Evolutionary conservation across 2,888 invertebrate genomes (phyloP), one percentile per base, ranked within the genome.

Genomic region (Phyllotreta cruciferae): DNA sequence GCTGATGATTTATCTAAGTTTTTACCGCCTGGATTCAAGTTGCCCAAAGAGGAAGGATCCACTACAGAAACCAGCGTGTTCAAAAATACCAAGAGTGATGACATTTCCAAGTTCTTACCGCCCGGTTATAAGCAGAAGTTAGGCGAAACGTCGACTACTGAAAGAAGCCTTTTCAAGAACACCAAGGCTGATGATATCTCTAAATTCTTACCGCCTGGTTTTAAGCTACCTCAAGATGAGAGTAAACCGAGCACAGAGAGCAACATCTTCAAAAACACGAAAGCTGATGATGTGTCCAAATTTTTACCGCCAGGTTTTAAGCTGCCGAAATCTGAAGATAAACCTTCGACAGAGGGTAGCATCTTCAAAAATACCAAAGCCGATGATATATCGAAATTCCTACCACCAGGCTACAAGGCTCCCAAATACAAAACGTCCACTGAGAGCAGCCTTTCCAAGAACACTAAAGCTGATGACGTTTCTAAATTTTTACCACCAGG

Each of bases 101-200:
- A 64, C 45, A 53, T 60, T n/a, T 62, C 64, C 1, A 67, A 67
- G 37, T 67, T 67, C 9, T 52, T 67, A 8, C 64, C 66, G 9
- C 45, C 64, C 5, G 66, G 63, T 4, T 66, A 52, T 24, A 63
- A 66, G 11, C 36, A 62, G 3, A 66, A 66, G 53, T n/a, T 36
- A 35, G 63, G 60, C 10, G 60, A 62, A 35, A 60, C 39, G 1
- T 50, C 50, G 9, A 63, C 63, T 8, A 56, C 62, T 4, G 60
- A 60, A 47, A 24, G 24, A 1, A 83, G 83, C 60, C 53, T 83
- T 24, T 75, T 83, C 49, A 80, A 81, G 71, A 82, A 85, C 77
- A 78, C 85, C 2, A 83, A 85, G 71, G 81, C 83, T 52, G 86
- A 86, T 69, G 86, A 87, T 70, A 72, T 88, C 34, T 76, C 77